These are phyloP conservation scores for Xanthorhoe spadicearia DNA, from an alignment of 2,888 invertebrate genomes.

Conservation along the genomic window DNA sequence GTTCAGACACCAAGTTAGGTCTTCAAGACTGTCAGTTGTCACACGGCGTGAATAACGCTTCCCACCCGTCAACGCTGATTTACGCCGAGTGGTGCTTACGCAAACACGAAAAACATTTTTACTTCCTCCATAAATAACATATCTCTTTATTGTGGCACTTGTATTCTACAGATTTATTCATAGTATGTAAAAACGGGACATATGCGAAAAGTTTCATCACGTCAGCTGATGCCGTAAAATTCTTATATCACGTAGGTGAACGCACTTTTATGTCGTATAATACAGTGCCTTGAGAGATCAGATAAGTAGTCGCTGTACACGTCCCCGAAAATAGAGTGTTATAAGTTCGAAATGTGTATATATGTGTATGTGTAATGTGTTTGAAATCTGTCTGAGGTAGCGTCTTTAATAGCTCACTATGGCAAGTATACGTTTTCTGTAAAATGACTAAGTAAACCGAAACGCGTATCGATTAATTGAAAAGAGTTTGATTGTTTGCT, in stretches of 20 bases:
- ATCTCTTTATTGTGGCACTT: conserved; percentile 54
- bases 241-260: conserved; percentile 22
- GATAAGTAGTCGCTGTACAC: background rate
- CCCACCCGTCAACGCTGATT: conserved; percentile 47
- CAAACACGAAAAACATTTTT: conserved; percentile 61
- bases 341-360: too few species aligned
- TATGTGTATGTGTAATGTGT: too few species aligned
- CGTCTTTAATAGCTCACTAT: too few species aligned
- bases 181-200: conserved; percentile 44
- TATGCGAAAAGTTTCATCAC: conserved; percentile 42
- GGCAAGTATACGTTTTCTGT: too few species aligned
- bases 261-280: conserved; percentile 6
- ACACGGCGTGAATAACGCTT: conserved; percentile 1
- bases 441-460: too few species aligned
- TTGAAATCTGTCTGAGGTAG: too few species aligned
- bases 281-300: background rate
- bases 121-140: conserved; percentile 56
- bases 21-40: background rate
- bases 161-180: conserved; percentile 59
- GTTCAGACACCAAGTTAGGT: background rate
- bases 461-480: too few species aligned
- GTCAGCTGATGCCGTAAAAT: conserved; percentile 40
- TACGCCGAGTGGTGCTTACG: conserved; percentile 51
- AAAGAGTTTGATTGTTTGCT: too few species aligned
- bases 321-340: too few species aligned